phyloP scores from a whole-genome alignment of 2,888 invertebrate genomes.

The Emesis furor region DNA sequence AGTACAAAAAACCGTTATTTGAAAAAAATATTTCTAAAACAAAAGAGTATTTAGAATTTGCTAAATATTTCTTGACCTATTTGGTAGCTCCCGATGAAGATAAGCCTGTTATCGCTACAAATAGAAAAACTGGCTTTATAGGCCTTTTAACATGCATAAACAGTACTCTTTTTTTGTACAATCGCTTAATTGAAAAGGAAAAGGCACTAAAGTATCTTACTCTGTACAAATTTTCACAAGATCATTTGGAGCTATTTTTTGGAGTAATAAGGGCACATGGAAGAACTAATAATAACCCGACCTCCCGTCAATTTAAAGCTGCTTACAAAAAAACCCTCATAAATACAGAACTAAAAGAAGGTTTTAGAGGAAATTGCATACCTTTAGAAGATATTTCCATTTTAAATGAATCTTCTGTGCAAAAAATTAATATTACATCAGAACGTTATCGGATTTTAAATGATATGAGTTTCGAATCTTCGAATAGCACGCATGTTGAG shows the following conservation, averaged over 20 bases:
- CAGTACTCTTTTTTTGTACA: constrained; percentile 8
- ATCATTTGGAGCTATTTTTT: neutral
- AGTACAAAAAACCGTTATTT: constrained; percentile 8
- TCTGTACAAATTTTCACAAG: constrained; percentile 8
- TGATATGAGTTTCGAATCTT: neutral
- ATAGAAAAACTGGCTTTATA: constrained; percentile 19
- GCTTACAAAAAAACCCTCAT: constrained; percentile 18
- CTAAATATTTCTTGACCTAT: neutral
- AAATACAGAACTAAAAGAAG: constrained; percentile 15
- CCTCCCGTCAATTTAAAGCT: constrained; percentile 11
- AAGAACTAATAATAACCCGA: neutral
- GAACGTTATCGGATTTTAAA: constrained; percentile 11
- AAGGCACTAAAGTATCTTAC: constrained; percentile 6
- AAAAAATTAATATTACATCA: constrained; percentile 3
- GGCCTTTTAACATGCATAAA: constrained; percentile 10
- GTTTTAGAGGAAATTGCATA: neutral
- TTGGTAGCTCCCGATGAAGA: constrained; percentile 4
- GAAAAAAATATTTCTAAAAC: constrained; percentile 2
- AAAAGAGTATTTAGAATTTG: constrained; percentile 15
- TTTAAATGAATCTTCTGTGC: neutral
- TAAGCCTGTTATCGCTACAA: neutral
- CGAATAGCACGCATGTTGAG: neutral
- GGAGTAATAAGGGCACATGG: constrained; percentile 18
- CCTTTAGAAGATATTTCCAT: neutral
- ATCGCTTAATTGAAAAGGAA: constrained; percentile 5